These are phyloP conservation scores for Psilanteris sp. DNA, from an alignment of 1,140 invertebrate species.

Conservation along the genomic window DNA sequence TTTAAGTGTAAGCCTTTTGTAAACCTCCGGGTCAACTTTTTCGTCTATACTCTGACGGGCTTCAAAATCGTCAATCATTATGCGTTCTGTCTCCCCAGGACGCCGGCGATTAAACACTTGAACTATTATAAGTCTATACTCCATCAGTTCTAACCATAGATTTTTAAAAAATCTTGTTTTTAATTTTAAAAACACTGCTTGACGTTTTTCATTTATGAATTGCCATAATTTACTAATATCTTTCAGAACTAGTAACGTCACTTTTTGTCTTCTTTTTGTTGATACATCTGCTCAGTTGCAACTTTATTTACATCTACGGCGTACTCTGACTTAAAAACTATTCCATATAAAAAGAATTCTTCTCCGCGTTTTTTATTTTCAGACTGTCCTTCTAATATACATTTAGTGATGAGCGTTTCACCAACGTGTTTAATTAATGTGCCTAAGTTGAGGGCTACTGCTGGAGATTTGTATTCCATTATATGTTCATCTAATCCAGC, in stretches of 20 bases:
- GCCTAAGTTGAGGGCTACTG: constrained; percentile 38
- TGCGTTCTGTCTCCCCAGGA: constrained; percentile 44
- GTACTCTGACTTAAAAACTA: constrained; percentile 49
- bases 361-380: too few relatives aligned
- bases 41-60: constrained; percentile 39
- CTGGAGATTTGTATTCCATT: constrained; percentile 18
- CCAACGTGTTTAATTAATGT: constrained; percentile 53
- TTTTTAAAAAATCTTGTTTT: too few relatives aligned
- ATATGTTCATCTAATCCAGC: constrained; percentile 31
- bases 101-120: constrained; percentile 60
- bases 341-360: too few relatives aligned
- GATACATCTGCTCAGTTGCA: constrained; percentile 38
- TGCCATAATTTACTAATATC: constrained; percentile 45
- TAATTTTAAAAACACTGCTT: neutral
- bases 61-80: constrained; percentile 38
- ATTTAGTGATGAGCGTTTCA: constrained; percentile 17
- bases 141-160: constrained; percentile 29
- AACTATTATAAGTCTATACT: constrained; percentile 30
- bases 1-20: constrained; percentile 4
- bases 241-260: too few relatives aligned
- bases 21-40: constrained; percentile 28
- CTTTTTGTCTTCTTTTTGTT: constrained; percentile 45
- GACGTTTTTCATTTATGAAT: constrained; percentile 30
- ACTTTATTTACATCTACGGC: constrained; percentile 52
- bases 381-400: too few relatives aligned